Percentiles rank a stretch among this genome's conserved stretches.
phyloP scores from a whole-genome alignment of 2,797 vertebrate species.

The Enteromius treurensis region DNA sequence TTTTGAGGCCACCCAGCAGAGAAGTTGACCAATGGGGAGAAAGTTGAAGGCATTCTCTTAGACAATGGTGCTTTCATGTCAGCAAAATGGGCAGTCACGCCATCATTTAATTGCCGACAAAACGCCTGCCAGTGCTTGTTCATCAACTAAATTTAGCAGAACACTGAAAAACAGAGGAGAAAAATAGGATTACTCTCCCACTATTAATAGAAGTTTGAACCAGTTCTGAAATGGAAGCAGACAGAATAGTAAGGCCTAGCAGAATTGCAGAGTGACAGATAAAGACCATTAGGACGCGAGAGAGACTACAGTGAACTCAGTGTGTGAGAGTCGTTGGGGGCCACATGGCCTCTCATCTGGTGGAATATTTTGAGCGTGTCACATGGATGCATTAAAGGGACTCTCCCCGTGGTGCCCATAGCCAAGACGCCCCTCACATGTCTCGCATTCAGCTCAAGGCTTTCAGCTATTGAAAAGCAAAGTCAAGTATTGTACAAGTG shows the following conservation, averaged over 20 bases:
- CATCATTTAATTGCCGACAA: constrained; percentile 71
- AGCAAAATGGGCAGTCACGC: constrained; percentile 63
- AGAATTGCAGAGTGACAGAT: constrained; percentile 67
- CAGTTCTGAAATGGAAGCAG: constrained; percentile 36
- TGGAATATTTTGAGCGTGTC: constrained; percentile 49
- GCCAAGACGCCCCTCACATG: constrained; percentile 46
- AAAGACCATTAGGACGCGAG: constrained; percentile 9
- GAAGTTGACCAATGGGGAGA: constrained; percentile 40
- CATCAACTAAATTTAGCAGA: constrained; percentile 67
- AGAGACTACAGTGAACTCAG: constrained; percentile 35
- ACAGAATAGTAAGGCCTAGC: constrained; percentile 53
- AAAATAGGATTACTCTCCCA: constrained; percentile 50
- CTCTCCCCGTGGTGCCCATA: constrained; percentile 45
- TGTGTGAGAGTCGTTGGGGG: constrained; percentile 40
- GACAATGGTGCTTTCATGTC: constrained; percentile 69
- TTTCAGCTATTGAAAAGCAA: constrained; percentile 29
- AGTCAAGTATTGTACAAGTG: constrained; percentile 48
- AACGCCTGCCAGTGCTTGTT: constrained; percentile 67
- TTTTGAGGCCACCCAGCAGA: constrained; percentile 46
- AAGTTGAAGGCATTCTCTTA: constrained; percentile 41
- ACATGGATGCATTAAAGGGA: constrained; percentile 55
- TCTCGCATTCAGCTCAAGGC: constrained; percentile 51
- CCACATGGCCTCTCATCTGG: constrained; percentile 31
- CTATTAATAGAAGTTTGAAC: constrained; percentile 70
- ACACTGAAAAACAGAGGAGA: constrained; percentile 36